These are phyloP conservation scores for Pristis pectinata DNA, from an alignment of 2,797 vertebrate species.

Conservation along the genomic window DNA sequence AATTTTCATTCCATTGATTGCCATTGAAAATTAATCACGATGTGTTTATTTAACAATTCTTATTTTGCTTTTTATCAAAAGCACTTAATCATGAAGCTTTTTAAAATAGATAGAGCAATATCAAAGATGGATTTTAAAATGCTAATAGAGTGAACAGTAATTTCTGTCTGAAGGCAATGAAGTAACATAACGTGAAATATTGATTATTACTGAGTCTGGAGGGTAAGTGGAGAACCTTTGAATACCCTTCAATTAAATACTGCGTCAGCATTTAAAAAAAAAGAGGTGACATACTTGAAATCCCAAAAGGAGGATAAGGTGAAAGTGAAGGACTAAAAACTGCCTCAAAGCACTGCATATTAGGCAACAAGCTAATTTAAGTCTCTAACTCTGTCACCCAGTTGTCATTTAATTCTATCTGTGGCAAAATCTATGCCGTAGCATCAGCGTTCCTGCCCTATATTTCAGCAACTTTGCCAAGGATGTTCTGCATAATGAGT, in stretches of 20 bases:
- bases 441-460: not conserved
- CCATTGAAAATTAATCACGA: not conserved
- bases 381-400: not conserved
- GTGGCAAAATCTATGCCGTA: not conserved
- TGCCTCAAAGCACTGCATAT: not conserved
- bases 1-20: not conserved
- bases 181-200: not conserved
- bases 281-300: not conserved
- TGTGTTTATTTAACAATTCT: not conserved
- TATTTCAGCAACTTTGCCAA: not conserved
- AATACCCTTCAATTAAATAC: not conserved
- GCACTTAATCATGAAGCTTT: not conserved
- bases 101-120: not conserved
- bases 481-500: not conserved
- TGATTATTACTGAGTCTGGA: not conserved
- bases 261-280: not conserved
- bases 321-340: not conserved
- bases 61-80: not conserved
- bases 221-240: not conserved
- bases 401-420: not conserved
- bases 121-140: not conserved
- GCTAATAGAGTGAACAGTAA: not conserved
- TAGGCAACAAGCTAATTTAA: not conserved
- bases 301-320: not conserved
- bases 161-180: not conserved